Evolutionary conservation across 2,888 invertebrate genomes (phyloP).

Genomic region (Tolmerus cingulatus): DNA sequence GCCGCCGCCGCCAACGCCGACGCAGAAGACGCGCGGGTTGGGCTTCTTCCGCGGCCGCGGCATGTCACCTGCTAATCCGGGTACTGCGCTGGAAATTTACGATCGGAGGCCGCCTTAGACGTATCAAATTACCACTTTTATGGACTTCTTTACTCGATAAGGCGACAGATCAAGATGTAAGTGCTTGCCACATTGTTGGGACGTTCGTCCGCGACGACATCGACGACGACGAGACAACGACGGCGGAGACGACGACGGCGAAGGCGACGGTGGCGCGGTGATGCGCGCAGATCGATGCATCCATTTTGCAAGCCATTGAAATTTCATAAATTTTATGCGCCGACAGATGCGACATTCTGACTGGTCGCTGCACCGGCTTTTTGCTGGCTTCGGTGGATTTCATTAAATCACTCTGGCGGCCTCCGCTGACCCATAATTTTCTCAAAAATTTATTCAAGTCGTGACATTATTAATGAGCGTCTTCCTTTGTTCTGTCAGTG

Average conservation of each 20-base stretch:
- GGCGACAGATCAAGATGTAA: conserved; percentile 34
- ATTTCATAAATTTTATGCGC: conserved; percentile 22
- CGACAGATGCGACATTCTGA: not conserved
- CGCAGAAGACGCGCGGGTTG: not conserved
- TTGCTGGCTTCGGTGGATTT: not conserved
- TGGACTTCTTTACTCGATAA: conserved; percentile 19
- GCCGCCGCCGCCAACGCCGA: too few species aligned
- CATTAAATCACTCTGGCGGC: not conserved
- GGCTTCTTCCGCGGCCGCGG: not conserved
- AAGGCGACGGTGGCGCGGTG: not conserved
- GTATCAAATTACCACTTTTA: conserved; percentile 35
- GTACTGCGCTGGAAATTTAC: conserved; percentile 26
- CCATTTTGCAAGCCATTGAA: conserved; percentile 6
- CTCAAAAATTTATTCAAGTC: conserved; percentile 11
- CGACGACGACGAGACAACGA: not conserved
- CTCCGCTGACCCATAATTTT: not conserved
- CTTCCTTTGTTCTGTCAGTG: conserved; percentile 10
- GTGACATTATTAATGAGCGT: conserved; percentile 30
- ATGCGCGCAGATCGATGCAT: not conserved
- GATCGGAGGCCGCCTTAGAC: conserved; percentile 28
- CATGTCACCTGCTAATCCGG: not conserved
- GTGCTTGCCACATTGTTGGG: not conserved
- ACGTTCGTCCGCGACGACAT: not conserved
- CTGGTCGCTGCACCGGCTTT: not conserved
- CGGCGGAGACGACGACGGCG: not conserved